Percentiles rank a stretch among this genome's conserved stretches.
Evolutionary conservation across 2,113 vertebrate genomes (phyloP).

Genomic region (Lepisosteus osseus): DNA sequence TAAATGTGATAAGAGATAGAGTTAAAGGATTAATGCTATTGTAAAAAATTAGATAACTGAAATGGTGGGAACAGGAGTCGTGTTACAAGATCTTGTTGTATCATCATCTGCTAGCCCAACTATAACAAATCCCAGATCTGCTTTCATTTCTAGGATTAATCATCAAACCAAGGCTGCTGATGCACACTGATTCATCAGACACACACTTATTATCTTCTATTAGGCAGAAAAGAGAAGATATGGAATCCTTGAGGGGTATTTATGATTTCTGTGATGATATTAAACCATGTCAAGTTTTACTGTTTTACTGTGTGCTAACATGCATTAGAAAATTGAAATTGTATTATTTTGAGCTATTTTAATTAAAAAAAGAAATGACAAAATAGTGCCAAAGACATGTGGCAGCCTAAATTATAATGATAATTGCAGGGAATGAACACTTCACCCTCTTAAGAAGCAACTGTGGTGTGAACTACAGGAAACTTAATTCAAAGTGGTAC

Average conservation of each 20-base stretch:
- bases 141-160: constrained; percentile 69
- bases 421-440: not conserved
- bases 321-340: constrained; percentile 60
- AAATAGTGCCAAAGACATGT: not conserved
- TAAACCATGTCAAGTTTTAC: constrained; percentile 57
- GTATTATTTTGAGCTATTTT: constrained; percentile 66
- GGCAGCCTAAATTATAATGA: too few species aligned
- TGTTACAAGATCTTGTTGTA: constrained; percentile 29
- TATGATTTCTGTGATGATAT: constrained; percentile 59
- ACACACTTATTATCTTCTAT: constrained; percentile 66
- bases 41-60: constrained; percentile 58
- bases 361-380: constrained; percentile 52
- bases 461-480: too few species aligned
- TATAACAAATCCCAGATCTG: constrained; percentile 69
- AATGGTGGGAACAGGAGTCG: constrained; percentile 37
- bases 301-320: constrained; percentile 34
- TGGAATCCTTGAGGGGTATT: constrained; percentile 59
- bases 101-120: constrained; percentile 43
- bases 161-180: constrained; percentile 66
- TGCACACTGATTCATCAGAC: constrained; percentile 67
- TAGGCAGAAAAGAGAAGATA: constrained; percentile 62
- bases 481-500: too few species aligned
- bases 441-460: too few species aligned
- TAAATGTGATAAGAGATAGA: constrained; percentile 75
- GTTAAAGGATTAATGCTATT: constrained; percentile 65